Conservation (phyloP, 1,140 invertebrate genomes). For the Akabosia matsudoensis region DNA sequence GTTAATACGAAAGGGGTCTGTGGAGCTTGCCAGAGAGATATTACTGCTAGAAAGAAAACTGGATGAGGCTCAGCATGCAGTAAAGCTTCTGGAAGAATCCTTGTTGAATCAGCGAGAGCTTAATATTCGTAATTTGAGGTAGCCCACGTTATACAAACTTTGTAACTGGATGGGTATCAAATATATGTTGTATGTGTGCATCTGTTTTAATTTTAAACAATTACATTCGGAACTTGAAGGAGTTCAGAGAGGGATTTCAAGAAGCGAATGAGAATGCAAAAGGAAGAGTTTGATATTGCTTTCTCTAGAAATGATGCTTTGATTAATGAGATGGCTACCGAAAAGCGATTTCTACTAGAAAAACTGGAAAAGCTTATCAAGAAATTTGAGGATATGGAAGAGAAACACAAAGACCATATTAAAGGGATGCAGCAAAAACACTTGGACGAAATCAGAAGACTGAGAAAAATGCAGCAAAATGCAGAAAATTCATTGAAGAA, state of each 20-base stretch:
- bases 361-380: conserved; percentile 61
- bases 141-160: too few species aligned
- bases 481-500: conserved; percentile 65
- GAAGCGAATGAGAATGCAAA: conserved; percentile 57
- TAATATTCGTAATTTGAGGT: conserved; percentile 52
- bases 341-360: conserved; percentile 64
- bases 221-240: conserved; percentile 22
- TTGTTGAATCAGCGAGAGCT: conserved; percentile 52
- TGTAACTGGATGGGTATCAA: too few species aligned
- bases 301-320: conserved; percentile 66
- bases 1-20: conserved; percentile 42
- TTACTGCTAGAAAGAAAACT: conserved; percentile 48
- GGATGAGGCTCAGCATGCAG: conserved; percentile 53
- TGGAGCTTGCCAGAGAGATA: conserved; percentile 42
- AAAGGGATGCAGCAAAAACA: conserved; percentile 63
- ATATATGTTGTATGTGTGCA: background rate
- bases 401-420: conserved; percentile 56
- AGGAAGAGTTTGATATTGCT: conserved; percentile 63
- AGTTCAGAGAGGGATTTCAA: conserved; percentile 51
- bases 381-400: conserved; percentile 57
- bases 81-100: conserved; percentile 52
- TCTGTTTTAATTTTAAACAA: conserved; percentile 20
- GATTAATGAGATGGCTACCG: conserved; percentile 65
- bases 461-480: conserved; percentile 63
- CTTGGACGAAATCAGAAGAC: conserved; percentile 61